Percentiles rank a stretch among this genome's conserved stretches.
These are phyloP conservation scores for Phymastichus coffea DNA, from an alignment of 1,140 invertebrate species.

Conservation along the genomic window DNA sequence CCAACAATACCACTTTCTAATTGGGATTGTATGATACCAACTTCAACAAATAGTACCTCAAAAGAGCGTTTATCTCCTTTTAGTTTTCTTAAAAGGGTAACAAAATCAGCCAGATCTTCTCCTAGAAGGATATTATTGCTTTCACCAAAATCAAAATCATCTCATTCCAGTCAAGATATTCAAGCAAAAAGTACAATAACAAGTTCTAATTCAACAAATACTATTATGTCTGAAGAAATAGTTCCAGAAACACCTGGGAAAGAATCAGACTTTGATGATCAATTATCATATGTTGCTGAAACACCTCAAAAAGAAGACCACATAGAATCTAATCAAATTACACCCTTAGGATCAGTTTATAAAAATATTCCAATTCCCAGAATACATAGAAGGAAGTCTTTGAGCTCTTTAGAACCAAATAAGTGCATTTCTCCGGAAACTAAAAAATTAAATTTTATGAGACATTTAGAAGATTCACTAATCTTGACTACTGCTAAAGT, in stretches of 20 bases:
- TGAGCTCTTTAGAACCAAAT: slow-evolving; percentile 27
- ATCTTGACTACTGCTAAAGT: slow-evolving; percentile 28
- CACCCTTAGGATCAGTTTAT: slow-evolving; percentile 41
- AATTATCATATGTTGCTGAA: slow-evolving; percentile 30
- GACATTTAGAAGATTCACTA: slow-evolving; percentile 31
- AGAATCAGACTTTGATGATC: slow-evolving; percentile 27
- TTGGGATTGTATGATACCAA: slow-evolving; percentile 35
- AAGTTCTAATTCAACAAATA: slow-evolving; percentile 11
- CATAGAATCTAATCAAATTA: slow-evolving; percentile 37
- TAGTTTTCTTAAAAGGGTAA: slow-evolving; percentile 35
- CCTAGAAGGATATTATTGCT: slow-evolving; percentile 27
- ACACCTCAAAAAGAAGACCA: slow-evolving; percentile 42
- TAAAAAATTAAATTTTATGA: slow-evolving; percentile 36
- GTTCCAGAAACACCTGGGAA: slow-evolving; percentile 43
- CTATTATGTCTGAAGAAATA: slow-evolving; percentile 28
- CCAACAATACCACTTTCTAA: slow-evolving; percentile 7
- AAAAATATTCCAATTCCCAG: slow-evolving; percentile 38
- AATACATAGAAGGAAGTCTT: slow-evolving; percentile 41
- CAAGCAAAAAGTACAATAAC: neutral
- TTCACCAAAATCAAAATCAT: slow-evolving; percentile 25
- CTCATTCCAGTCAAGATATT: neutral
- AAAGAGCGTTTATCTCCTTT: slow-evolving; percentile 33
- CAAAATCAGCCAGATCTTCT: slow-evolving; percentile 33
- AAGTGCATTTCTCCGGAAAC: slow-evolving; percentile 35
- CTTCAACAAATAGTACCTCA: neutral